Evolutionary conservation across 2,113 vertebrate species (phyloP).

Genomic region (Corythoichthys intestinalis): DNA sequence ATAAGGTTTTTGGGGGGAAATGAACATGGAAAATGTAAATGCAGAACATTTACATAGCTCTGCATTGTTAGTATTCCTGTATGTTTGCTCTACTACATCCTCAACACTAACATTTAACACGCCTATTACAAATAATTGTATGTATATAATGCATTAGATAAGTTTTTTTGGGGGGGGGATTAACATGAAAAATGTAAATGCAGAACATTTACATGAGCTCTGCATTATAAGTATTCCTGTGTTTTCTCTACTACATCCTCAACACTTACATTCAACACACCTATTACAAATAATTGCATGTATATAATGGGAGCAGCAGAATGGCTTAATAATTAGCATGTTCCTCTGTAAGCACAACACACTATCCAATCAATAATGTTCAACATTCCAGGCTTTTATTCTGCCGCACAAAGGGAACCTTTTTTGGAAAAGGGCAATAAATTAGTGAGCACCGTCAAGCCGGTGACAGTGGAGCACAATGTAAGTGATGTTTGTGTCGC

Average conservation of each 20-base stretch:
- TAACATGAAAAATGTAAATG: background rate
- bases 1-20: background rate
- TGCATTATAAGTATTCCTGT: background rate
- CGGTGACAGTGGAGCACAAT: conserved; percentile 51
- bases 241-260: background rate
- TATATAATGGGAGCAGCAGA: background rate
- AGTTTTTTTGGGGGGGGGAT: background rate
- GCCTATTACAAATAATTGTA: background rate
- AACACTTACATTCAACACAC: background rate
- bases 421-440: conserved; percentile 56
- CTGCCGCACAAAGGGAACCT: conserved; percentile 53
- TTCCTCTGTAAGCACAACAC: conserved; percentile 46
- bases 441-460: conserved; percentile 59
- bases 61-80: background rate
- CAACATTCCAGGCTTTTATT: conserved; percentile 68
- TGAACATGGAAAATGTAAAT: background rate
- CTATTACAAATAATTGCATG: background rate
- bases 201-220: background rate
- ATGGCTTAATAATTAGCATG: conserved; percentile 64
- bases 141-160: background rate
- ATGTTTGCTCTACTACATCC: background rate
- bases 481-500: conserved; percentile 38
- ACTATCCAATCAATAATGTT: conserved; percentile 61
- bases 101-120: background rate
- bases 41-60: background rate